Evolutionary conservation across 2,113 vertebrate species (phyloP), one percentile per base, ranked within the genome.

Genomic region (Sinosuthora webbiana): DNA sequence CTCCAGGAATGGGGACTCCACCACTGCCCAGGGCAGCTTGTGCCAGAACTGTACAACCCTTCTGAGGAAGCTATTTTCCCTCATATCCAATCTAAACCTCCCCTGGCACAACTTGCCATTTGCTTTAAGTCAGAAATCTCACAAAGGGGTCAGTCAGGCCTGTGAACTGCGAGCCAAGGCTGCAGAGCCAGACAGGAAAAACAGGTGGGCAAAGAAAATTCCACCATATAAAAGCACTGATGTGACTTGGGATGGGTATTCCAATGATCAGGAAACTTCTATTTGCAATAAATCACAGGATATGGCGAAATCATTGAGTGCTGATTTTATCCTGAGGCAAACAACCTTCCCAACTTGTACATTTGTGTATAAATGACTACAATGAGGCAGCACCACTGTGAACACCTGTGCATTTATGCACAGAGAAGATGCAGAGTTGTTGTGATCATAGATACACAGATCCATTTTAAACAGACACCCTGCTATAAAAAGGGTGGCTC

Each of bases 401-500:
- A 49, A 68, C 71, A 75, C 30, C 62, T 7, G 62, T 95, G 89
- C 94, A 97, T 96, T 95, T 96, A 97, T 96, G 92, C 93, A 96
- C 6, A 0, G n/a, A 45, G 44, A 84, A 94, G 74, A 84, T 14
- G 80, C 4, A 65, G 87, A 95, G 68, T 53, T 70, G 87, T 55
- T 77, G 73, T 24, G 44, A 52, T 75, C 68, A 12, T 45, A 47
- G 55, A 27, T 60, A 83, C 55, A 52, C 1, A 42, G 12, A 91
- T 96, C 31, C 75, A 95, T 96, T 75, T 96, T 92, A 94, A 95
- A 84, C 74, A 92, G 94, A 30, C 22, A 55, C 68, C 76, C 74
- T 65, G n/a, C 79, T 93, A 94, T 97, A 98, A 96, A 97, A 97
- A 63, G 75, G 76, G 64, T 64, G 47, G 86, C 47, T 83, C 76